Evolutionary conservation across 2,797 vertebrate genomes (phyloP).

Genomic region (Paedocypris micromegethes): DNA sequence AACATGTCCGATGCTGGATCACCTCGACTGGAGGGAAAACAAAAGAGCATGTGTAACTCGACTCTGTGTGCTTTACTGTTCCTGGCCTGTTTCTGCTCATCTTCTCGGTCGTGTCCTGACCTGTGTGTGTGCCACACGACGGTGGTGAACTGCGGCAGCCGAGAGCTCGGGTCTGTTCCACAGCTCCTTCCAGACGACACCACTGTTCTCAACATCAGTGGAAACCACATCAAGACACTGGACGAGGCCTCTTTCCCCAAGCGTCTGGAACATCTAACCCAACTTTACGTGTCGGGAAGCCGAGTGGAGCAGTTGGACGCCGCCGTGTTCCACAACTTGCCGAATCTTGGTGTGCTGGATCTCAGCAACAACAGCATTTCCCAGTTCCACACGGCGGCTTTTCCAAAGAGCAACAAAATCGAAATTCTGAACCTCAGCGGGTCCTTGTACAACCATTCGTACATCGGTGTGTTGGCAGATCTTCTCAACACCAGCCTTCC

Average conservation of each 20-base stretch:
- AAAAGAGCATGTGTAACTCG: constrained; percentile 32
- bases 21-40: constrained; percentile 39
- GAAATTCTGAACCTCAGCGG: constrained; percentile 72
- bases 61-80: constrained; percentile 47
- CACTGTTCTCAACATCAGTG: constrained; percentile 76
- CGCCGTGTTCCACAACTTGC: constrained; percentile 73
- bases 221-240: constrained; percentile 71
- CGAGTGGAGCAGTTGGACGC: constrained; percentile 67
- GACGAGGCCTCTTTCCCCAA: constrained; percentile 68
- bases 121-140: constrained; percentile 73
- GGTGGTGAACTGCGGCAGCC: constrained; percentile 79
- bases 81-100: constrained; percentile 45
- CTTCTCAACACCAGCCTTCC: constrained; percentile 55
- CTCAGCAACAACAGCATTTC: constrained; percentile 79
- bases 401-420: constrained; percentile 66
- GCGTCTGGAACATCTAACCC: constrained; percentile 66
- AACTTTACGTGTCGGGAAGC: constrained; percentile 81
- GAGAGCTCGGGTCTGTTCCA: constrained; percentile 75
- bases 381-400: constrained; percentile 66
- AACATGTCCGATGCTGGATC: constrained; percentile 56
- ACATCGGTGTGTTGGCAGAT: constrained; percentile 25
- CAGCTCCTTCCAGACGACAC: constrained; percentile 71
- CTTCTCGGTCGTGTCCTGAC: constrained; percentile 68
- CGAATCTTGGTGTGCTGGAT: constrained; percentile 77
- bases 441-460: constrained; percentile 57